These are phyloP conservation scores for Andrena camellia DNA, from an alignment of 2,888 invertebrate species.

Conservation along the genomic window DNA sequence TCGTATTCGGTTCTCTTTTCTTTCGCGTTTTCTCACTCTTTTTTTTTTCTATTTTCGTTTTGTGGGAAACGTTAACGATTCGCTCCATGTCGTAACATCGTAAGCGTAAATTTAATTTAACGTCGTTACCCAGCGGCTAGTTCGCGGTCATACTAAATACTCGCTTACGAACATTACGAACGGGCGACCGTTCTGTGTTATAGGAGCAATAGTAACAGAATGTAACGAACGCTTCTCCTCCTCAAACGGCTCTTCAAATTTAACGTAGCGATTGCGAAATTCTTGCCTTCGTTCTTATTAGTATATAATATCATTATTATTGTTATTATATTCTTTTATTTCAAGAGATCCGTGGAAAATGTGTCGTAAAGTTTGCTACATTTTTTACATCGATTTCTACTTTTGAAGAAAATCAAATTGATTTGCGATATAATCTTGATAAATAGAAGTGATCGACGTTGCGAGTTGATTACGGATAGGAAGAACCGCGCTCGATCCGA, in stretches of 20 bases:
- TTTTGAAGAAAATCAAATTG: neutral
- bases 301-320: too few species aligned
- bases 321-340: neutral
- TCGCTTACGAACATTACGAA: slow-evolving; percentile 35
- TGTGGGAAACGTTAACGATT: neutral
- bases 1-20: slow-evolving; percentile 58
- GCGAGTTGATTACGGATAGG: neutral
- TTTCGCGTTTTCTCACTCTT: neutral
- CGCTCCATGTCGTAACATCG: slow-evolving; percentile 26
- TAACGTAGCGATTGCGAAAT: neutral
- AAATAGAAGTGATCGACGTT: neutral
- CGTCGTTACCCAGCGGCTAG: neutral
- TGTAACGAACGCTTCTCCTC: neutral
- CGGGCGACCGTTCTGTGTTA: slow-evolving; percentile 3
- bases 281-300: neutral
- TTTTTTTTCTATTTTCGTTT: neutral
- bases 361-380: neutral
- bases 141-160: neutral
- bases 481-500: neutral
- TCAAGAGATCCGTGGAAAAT: neutral
- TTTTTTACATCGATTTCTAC: too few species aligned
- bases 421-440: neutral
- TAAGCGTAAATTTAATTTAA: neutral
- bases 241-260: neutral
- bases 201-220: neutral